Percentiles rank a stretch among this genome's conserved stretches.
Evolutionary conservation across 2,888 invertebrate genomes (phyloP).

Genomic region (Drosophila kanekoi): DNA sequence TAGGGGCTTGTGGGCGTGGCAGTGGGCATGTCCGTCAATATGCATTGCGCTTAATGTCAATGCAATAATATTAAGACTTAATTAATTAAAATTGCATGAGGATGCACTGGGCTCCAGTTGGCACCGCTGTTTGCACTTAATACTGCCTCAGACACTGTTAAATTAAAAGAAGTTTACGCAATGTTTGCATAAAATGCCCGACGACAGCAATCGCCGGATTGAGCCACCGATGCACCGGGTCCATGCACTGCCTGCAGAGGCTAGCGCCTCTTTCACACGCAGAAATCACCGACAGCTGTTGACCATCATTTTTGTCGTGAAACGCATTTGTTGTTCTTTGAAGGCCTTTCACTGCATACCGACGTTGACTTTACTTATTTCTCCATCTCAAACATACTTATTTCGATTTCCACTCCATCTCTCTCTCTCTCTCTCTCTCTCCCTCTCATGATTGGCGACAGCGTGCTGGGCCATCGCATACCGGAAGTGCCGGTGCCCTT

Average conservation of each 20-base stretch:
- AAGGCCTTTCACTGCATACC: conserved; percentile 67
- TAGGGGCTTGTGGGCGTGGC: conserved; percentile 8
- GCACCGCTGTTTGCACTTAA: conserved; percentile 65
- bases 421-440: background rate
- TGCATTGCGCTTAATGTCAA: conserved; percentile 73
- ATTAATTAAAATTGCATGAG: conserved; percentile 76
- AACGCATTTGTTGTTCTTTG: conserved; percentile 52
- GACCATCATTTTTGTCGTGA: conserved; percentile 51
- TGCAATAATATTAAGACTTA: conserved; percentile 81
- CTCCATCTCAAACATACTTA: conserved; percentile 31
- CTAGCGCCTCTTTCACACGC: conserved; percentile 28
- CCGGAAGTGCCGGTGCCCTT: conserved; percentile 86
- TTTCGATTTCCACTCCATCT: background rate
- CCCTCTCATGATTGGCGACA: conserved; percentile 53
- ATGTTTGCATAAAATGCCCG: conserved; percentile 74
- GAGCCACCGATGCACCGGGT: background rate
- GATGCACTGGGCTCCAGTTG: conserved; percentile 16
- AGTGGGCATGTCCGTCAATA: conserved; percentile 47
- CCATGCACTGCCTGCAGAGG: conserved; percentile 8
- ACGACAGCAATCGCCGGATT: conserved; percentile 50
- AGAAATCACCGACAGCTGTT: conserved; percentile 47
- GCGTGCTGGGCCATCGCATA: conserved; percentile 86
- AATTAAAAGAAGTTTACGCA: conserved; percentile 80
- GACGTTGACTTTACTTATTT: conserved; percentile 69
- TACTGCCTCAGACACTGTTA: conserved; percentile 43